Evolutionary conservation across 2,797 vertebrate genomes (phyloP), one percentile per base, ranked within the genome.

Genomic region (Amphiprion clarkii): DNA sequence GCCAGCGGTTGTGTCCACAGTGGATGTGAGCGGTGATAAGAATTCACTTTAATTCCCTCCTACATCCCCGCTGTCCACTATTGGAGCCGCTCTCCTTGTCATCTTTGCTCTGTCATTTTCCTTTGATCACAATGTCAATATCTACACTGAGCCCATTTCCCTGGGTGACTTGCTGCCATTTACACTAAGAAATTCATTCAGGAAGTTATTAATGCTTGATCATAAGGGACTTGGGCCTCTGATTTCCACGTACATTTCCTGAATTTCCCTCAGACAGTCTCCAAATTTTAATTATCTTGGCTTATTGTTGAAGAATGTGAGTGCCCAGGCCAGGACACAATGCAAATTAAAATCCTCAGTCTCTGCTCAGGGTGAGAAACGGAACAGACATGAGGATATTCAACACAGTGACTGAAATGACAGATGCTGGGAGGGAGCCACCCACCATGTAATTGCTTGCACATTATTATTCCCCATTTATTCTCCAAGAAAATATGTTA

Each of bases 401-500:
- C 79, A 85, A 74, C 78, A 74, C 72, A 33, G 68, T 73, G 89
- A 89, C 86, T 89, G 87, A 82, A 93, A 72, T 86, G 89, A 90
- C 90, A 93, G 87, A 92, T 85, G 87, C 88, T 84, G 63, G 66
- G 78, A 85, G 78, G 78, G 79, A 87, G 69, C 85, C 87, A 93
- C 87, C 91, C 76, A 92, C 85, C 84, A 88, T 92, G 89, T 92
- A 93, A 95, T 93, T 93, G 92, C 89, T 74, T 77, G 71, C 80
- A 79, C 84, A 89, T 93, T 92, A 87, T 92, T 92, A 92, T 92
- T 93, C 84, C 65, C 72, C 58, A 67, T 88, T 88, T 88, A 85
- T 88, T 87, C 83, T 75, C 61, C 65, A 55, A 76, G 87, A 92
- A 87, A 91, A 83, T 92, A 84, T 87, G 86, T 92, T 92, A 86